Base-by-base conservation (phyloP, 1,140 invertebrate genomes). In the Eufriesea mexicana region DNA sequence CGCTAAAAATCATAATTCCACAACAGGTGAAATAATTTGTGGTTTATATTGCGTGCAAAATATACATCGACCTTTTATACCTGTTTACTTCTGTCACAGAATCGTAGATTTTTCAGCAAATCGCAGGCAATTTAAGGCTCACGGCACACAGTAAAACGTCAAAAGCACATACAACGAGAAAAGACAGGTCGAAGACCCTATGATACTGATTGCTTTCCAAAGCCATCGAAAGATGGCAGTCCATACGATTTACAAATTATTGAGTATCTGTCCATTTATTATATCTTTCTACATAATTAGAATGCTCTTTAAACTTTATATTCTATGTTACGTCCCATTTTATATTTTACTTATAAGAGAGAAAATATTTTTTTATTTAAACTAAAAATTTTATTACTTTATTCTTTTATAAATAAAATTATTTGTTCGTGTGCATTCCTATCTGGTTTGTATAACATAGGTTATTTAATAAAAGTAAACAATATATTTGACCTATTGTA, bases 141-240 rank as follows among this genome's bases (percentile, higher is more conserved):
- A 67, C 47, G 1, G 23, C 9, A 25, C 59, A 55, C 20, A 28
- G 14, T 28, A 64, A 83, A 78, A 62, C 66, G 75, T 83, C 81
- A 83, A 83, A 83, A 61, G 75, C 73, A 55, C 62, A n/a, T 49
- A 18, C 55, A 47, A 12, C 35, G 18, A 55, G 45, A n/a, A 62
- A 73, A 59, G 28, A 61, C 25, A 59, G 81, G 81, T 83, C 81
- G 75, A 62, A 83, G 75, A 83, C 81, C 81, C n/a, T 71, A n/a
- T 35, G n/a, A 42, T 47, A 83, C 28, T 55, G 66, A 71, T 18
- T 47, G 49, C 5, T 83, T 83, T 54, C 35, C 10, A 20, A 54
- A 71, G 74, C 28, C 35, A 61, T 62, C 75, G 75, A 20, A 70
- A 83, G 81, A 83, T 78, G 81, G 81, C 81, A 12, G 28, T 10